A percentile compares a stretch with the other conserved stretches of the same genome.
Conservation (phyloP, 2,113 vertebrate species). For the Leiothrix lutea region DNA sequence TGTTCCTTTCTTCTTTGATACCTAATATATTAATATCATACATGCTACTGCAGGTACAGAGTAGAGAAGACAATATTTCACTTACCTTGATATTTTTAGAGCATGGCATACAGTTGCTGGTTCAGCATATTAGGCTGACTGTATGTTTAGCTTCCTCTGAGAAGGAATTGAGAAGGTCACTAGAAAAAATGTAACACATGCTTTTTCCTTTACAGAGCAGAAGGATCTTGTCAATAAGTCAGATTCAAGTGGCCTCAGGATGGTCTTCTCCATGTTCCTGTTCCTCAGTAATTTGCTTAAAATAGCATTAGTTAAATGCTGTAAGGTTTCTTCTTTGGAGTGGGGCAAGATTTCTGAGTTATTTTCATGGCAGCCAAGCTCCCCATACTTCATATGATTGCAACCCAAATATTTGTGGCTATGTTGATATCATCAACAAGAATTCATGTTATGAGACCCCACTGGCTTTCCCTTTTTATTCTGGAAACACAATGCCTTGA, state of each 20-base stretch:
- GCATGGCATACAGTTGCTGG: neutral
- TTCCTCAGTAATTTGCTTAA: neutral
- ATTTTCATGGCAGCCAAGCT: neutral
- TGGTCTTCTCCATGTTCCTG: neutral
- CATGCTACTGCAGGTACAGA: neutral
- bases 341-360: neutral
- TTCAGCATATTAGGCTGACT: neutral
- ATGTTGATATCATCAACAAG: neutral
- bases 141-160: neutral
- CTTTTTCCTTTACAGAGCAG: neutral
- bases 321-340: neutral
- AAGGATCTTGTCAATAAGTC: neutral
- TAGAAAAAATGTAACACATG: neutral
- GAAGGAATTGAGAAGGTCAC: neutral
- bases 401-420: neutral
- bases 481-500: neutral
- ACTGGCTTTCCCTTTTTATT: neutral
- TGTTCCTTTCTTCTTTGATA: neutral
- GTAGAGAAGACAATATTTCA: neutral
- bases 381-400: neutral
- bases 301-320: neutral
- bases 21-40: neutral
- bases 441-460: neutral
- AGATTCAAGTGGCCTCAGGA: neutral
- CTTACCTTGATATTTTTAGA: neutral